Conservation (phyloP, 2,113 vertebrate species). For the Uria lomvia region DNA sequence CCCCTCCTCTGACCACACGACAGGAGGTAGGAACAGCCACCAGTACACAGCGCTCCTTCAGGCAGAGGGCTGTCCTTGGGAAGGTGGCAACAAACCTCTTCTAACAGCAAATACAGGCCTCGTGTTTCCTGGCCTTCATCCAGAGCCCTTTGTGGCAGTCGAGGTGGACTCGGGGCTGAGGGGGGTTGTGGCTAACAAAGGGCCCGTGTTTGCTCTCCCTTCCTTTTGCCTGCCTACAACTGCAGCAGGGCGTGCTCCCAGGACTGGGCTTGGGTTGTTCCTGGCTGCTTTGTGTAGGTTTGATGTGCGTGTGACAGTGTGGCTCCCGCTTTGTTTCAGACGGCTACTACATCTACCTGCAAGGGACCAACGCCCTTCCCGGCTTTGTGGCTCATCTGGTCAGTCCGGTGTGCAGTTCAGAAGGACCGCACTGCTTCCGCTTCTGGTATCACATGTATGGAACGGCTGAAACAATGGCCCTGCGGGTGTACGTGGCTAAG, state of each 20-base stretch:
- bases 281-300: neutral
- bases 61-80: neutral
- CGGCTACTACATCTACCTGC: constrained; percentile 81
- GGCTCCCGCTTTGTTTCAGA: constrained; percentile 33
- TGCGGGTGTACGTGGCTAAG: constrained; percentile 27
- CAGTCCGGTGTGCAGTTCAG: constrained; percentile 63
- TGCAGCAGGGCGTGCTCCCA: neutral
- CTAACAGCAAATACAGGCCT: neutral
- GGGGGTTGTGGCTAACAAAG: neutral
- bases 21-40: constrained; percentile 68
- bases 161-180: neutral
- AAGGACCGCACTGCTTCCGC: constrained; percentile 73
- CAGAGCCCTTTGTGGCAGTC: neutral
- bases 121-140: neutral
- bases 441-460: constrained; percentile 88
- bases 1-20: constrained; percentile 79
- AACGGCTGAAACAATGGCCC: constrained; percentile 57
- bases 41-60: neutral
- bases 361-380: constrained; percentile 24
- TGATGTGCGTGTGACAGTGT: neutral
- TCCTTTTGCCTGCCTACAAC: neutral
- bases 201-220: neutral
- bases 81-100: neutral
- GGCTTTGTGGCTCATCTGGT: constrained; percentile 73
- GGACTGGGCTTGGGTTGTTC: neutral